Conservation (phyloP, 2,888 invertebrate species). For the Eledona agricola region DNA sequence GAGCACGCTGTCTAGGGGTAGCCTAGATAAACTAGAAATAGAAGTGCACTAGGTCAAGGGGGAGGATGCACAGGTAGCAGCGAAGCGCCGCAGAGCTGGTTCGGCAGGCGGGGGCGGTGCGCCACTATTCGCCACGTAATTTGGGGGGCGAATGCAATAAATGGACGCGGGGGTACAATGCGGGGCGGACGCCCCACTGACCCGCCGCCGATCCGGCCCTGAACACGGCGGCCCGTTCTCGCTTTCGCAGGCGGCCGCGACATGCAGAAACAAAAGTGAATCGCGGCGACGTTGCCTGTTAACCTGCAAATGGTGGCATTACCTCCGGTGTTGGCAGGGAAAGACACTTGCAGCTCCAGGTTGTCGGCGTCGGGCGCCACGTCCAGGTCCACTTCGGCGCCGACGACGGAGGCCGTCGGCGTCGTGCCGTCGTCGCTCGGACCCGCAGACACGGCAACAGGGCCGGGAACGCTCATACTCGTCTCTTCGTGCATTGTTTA, state of each 20-base stretch:
- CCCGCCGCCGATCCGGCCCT: conserved; percentile 23
- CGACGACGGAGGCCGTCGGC: conserved; percentile 60
- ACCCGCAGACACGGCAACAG: conserved; percentile 71
- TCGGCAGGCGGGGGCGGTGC: conserved; percentile 10
- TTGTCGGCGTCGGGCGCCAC: conserved; percentile 67
- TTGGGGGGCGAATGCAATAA: too few relatives aligned
- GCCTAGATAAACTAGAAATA: conserved; percentile 56
- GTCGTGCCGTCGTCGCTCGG: conserved; percentile 59
- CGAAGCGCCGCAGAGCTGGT: conserved; percentile 8
- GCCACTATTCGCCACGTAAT: conserved; percentile 39
- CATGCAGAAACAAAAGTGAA: conserved; percentile 47
- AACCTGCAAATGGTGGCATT: conserved; percentile 60
- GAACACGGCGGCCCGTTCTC: conserved; percentile 21
- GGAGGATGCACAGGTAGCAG: conserved; percentile 25
- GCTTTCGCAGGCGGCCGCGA: conserved; percentile 43
- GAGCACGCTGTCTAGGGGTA: conserved; percentile 54
- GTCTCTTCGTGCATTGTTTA: conserved; percentile 75
- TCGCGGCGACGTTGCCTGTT: conserved; percentile 46
- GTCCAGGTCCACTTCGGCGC: conserved; percentile 64
- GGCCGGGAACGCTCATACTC: conserved; percentile 74
- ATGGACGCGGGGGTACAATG: too few relatives aligned
- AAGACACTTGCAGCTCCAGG: conserved; percentile 71
- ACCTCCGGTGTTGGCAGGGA: conserved; percentile 70
- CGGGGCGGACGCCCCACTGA: conserved; percentile 46
- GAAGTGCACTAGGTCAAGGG: conserved; percentile 49